These are phyloP conservation scores for Anas platyrhynchos DNA, from an alignment of 2,113 vertebrate genomes.

Conservation along the genomic window DNA sequence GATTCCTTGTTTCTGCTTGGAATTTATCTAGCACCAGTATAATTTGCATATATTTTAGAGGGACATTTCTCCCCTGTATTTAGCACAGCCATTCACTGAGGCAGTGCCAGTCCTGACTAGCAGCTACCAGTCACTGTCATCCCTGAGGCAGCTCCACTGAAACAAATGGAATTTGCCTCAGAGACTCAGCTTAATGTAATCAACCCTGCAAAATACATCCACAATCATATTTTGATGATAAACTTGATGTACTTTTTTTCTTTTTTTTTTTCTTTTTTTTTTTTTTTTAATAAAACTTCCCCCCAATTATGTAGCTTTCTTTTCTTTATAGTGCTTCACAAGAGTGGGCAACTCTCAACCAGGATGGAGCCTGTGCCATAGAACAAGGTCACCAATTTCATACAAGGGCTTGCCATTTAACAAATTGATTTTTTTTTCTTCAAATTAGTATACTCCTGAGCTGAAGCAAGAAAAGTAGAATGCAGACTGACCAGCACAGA, in stretches of 20 bases:
- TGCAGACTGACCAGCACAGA: neutral
- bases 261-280: neutral
- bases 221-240: neutral
- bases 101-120: neutral
- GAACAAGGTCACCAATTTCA: neutral
- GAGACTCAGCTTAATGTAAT: neutral
- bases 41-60: neutral
- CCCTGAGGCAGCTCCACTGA: neutral
- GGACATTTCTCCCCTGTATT: neutral
- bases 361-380: neutral
- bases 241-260: neutral
- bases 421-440: neutral
- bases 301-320: neutral
- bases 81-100: neutral
- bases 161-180: neutral
- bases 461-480: neutral
- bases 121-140: neutral
- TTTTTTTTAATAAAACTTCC: neutral
- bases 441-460: neutral
- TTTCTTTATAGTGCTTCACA: accelerated
- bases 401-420: neutral
- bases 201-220: neutral
- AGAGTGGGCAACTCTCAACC: neutral
- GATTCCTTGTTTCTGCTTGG: neutral
- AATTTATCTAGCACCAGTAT: neutral